Conservation (phyloP, 2,113 vertebrate species). For the Globicephala melas region DNA sequence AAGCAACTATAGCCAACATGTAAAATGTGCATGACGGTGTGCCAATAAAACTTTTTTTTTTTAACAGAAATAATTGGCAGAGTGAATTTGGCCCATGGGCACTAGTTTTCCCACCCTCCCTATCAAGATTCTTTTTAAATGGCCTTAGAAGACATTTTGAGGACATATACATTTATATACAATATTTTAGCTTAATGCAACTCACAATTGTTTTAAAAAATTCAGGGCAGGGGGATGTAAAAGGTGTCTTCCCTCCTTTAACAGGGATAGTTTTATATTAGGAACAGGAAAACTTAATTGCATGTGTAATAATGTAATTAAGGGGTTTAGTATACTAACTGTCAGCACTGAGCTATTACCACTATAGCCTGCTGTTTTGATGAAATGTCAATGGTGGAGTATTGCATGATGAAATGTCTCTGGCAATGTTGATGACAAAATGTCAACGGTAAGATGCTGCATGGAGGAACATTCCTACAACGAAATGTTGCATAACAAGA, state of each 20-base stretch:
- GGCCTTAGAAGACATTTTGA: not conserved
- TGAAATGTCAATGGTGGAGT: conserved; percentile 18
- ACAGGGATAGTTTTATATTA: not conserved
- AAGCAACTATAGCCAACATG: not conserved
- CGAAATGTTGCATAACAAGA: conserved; percentile 45
- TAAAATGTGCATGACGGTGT: not conserved
- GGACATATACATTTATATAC: not conserved
- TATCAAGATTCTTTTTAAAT: not conserved
- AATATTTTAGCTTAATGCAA: not conserved
- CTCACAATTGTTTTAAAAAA: not conserved
- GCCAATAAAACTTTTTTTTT: not conserved
- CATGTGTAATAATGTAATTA: conserved; percentile 53
- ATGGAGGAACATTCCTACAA: conserved; percentile 9
- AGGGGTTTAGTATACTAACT: conserved; percentile 45
- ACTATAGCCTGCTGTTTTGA: not conserved
- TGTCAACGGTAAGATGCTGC: conserved; percentile 52
- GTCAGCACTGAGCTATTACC: conserved; percentile 5
- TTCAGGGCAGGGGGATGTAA: not conserved
- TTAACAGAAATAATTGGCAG: not conserved
- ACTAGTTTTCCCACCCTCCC: not conserved
- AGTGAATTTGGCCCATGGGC: not conserved
- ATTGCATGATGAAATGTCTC: conserved; percentile 9
- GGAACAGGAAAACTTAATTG: conserved; percentile 40
- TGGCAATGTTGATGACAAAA: conserved; percentile 46
- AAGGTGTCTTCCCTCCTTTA: not conserved